Evolutionary conservation across 1,140 invertebrate species (phyloP), one percentile per base, ranked within the genome.

Genomic region (Bombus superbus): DNA sequence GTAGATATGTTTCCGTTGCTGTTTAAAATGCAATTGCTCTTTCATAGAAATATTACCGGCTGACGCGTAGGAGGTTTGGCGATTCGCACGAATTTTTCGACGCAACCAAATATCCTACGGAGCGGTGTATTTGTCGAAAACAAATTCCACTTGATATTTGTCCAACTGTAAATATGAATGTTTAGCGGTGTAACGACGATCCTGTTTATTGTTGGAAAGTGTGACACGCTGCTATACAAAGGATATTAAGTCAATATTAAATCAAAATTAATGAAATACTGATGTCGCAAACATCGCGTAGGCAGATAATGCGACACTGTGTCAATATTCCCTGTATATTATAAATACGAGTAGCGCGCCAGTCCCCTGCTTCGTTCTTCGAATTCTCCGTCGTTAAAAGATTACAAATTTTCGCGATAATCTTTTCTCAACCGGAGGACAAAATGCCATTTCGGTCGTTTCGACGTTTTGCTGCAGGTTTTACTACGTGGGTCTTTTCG

Each of bases 191-290:
- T n/a, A n/a, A 53, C 44, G 32, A 13, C 10, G 66, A 59, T 71
- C n/a, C n/a, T 72, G 15, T 62, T 81, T 73, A 28, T 47, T 13
- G 32, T 69, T 69, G 15, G 68, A 81, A 72, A 81, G n/a, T 81
- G 25, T 72, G n/a, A 72, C 38, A n/a, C 38, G 15, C 2, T 22
- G 38, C 6, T 25, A 32, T 28, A 38, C 35, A 81, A 71, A 40
- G 44, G 66, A 18, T n/a, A 35, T 32, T 32, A 32, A 32, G 28
- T 81, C 44, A 57, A 71, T 71, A 53, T 53, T 57, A 66, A 71
- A 40, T 68, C 35, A 40, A 68, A 71, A 71, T 80, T 44, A 80
- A 80, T 68, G 64, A 79, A 79, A 79, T 79, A 69, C 13, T n/a
- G 11, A 68, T 47, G 47, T 79, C 47, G 22, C 28, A 47, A 47